phyloP scores from a whole-genome alignment of 1,140 invertebrate species.

The Calliopsis andreniformis region DNA sequence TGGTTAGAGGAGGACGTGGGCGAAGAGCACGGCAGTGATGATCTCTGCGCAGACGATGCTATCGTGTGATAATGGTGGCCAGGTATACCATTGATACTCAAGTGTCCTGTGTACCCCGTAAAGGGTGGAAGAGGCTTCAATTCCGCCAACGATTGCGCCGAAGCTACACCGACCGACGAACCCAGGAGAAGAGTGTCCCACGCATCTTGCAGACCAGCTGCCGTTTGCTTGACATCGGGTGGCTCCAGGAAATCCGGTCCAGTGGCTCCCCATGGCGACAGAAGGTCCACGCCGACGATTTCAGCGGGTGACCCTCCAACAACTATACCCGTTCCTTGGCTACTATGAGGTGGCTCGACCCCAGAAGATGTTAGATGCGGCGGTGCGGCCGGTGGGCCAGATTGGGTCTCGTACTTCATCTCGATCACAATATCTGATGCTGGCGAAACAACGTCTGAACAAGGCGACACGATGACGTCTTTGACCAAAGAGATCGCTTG shows the following conservation, averaged over 20 bases:
- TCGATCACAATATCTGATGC: constrained; percentile 68
- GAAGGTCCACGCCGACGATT: constrained; percentile 81
- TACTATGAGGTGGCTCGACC: constrained; percentile 78
- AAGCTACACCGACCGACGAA: constrained; percentile 75
- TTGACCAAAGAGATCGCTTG: constrained; percentile 40
- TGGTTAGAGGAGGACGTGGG: constrained; percentile 79
- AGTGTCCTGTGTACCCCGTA: constrained; percentile 90
- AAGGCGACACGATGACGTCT: constrained; percentile 32
- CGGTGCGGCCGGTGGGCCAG: constrained; percentile 70
- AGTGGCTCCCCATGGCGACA: constrained; percentile 82
- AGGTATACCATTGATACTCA: constrained; percentile 91
- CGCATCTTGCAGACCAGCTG: constrained; percentile 78
- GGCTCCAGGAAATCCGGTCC: constrained; percentile 80
- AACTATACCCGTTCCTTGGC: constrained; percentile 73
- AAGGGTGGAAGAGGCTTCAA: constrained; percentile 93
- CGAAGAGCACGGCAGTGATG: constrained; percentile 73
- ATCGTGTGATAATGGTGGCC: constrained; percentile 93
- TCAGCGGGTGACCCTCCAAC: constrained; percentile 74
- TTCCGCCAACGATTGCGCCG: constrained; percentile 85
- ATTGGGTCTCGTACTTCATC: constrained; percentile 80
- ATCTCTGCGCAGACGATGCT: constrained; percentile 81
- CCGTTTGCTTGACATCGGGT: constrained; percentile 75
- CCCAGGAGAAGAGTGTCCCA: constrained; percentile 80
- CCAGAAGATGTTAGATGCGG: constrained; percentile 74
- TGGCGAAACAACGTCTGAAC: constrained; percentile 49